A percentile compares a stretch with the other conserved stretches of the same genome.
Evolutionary conservation across 2,113 vertebrate genomes (phyloP).

Genomic region (Sprattus sprattus): DNA sequence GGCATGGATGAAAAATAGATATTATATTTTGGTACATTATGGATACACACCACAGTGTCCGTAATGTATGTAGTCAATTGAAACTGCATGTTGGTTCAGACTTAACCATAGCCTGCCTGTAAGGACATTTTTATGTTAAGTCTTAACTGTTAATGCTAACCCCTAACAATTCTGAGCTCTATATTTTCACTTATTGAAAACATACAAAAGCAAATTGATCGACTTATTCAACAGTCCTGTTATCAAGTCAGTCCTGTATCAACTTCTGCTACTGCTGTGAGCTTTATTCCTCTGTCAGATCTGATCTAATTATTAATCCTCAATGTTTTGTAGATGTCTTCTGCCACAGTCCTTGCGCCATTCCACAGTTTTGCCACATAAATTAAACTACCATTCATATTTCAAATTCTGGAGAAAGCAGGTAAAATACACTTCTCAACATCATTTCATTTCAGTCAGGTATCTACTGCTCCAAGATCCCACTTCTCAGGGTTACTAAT

Average conservation of each 20-base stretch:
- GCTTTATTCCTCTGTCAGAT: too few relatives aligned
- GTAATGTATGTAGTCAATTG: background rate
- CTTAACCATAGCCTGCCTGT: too few relatives aligned
- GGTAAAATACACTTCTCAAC: background rate
- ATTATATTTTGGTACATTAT: background rate
- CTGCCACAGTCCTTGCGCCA: background rate
- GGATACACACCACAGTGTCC: background rate
- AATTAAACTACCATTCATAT: too few relatives aligned
- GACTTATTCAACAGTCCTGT: background rate
- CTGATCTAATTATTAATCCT: background rate
- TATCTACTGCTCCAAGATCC: background rate
- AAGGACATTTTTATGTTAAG: too few relatives aligned
- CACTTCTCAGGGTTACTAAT: constrained; percentile 1
- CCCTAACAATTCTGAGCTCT: too few relatives aligned
- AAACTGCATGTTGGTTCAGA: background rate
- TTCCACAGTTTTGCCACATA: too few relatives aligned
- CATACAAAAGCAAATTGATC: background rate
- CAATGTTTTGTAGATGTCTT: background rate
- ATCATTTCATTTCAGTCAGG: background rate
- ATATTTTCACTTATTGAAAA: too few relatives aligned
- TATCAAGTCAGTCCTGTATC: background rate
- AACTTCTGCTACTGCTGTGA: background rate
- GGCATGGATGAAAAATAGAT: constrained; percentile 12
- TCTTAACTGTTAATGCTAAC: too few relatives aligned
- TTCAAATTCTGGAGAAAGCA: too few relatives aligned